These are phyloP conservation scores for Callyntrura sp. DNA, from an alignment of 2,888 invertebrate genomes.

Conservation along the genomic window DNA sequence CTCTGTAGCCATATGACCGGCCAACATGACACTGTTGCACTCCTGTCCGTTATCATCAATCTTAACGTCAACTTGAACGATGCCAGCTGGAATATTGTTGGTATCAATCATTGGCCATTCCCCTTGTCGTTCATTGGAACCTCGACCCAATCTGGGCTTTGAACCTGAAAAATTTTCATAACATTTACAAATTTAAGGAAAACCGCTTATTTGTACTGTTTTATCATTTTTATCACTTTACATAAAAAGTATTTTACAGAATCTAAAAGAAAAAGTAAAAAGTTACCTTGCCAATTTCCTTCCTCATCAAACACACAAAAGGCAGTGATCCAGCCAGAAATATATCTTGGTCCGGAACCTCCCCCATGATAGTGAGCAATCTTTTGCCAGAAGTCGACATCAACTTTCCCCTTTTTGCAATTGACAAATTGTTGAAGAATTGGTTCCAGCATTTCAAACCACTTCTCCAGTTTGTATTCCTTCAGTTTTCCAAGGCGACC, in stretches of 20 bases:
- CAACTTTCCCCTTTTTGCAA: conserved; percentile 72
- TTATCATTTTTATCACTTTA: too few relatives aligned
- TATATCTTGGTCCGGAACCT: conserved; percentile 47
- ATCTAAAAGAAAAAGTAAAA: too few relatives aligned
- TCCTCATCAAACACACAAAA: conserved; percentile 76
- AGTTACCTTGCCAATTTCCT: conserved; percentile 71
- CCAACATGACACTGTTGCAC: conserved; percentile 71
- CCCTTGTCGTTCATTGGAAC: too few relatives aligned
- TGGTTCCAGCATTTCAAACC: conserved; percentile 74
- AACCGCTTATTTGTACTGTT: too few relatives aligned
- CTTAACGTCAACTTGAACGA: conserved; percentile 75
- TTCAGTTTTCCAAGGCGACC: conserved; percentile 66
- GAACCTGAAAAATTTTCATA: too few relatives aligned
- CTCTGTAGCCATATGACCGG: conserved; percentile 75
- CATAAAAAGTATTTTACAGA: too few relatives aligned
- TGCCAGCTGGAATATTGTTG: conserved; percentile 64
- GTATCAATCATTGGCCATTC: conserved; percentile 69
- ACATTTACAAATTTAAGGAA: too few relatives aligned
- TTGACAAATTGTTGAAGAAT: conserved; percentile 75
- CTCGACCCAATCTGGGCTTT: too few relatives aligned
- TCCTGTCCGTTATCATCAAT: conserved; percentile 61
- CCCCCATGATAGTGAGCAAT: conserved; percentile 70
- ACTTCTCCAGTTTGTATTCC: conserved; percentile 68
- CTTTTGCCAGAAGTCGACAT: conserved; percentile 72
- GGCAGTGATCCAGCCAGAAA: conserved; percentile 78